Evolutionary conservation across 2,888 invertebrate species (phyloP).

Genomic region (Melanostoma scalare): DNA sequence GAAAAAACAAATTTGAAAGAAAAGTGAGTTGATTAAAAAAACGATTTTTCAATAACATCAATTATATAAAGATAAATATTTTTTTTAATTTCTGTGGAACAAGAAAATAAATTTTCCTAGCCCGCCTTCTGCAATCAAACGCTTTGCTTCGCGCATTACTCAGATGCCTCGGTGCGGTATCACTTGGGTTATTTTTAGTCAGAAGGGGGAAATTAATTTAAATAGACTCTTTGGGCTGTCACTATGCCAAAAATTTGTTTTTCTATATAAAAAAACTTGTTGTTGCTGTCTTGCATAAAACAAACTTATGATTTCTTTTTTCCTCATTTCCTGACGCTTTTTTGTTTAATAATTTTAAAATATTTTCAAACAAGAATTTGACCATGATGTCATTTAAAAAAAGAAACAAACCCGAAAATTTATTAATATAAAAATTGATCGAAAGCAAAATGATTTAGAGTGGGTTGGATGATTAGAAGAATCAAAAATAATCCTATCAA

Average conservation of each 20-base stretch:
- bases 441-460: neutral
- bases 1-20: conserved; percentile 41
- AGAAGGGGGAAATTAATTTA: conserved; percentile 60
- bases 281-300: neutral
- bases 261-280: conserved; percentile 3
- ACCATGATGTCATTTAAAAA: conserved; percentile 57
- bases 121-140: conserved; percentile 48
- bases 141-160: conserved; percentile 61
- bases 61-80: conserved; percentile 58
- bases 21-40: conserved; percentile 58
- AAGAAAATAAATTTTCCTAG: conserved; percentile 5
- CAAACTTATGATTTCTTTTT: conserved; percentile 17
- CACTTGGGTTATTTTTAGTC: conserved; percentile 66
- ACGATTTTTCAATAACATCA: conserved; percentile 32
- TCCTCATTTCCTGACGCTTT: conserved; percentile 21
- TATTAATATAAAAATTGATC: neutral
- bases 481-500: too few species aligned
- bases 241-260: conserved; percentile 60
- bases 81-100: neutral
- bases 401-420: conserved; percentile 9
- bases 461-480: too few species aligned
- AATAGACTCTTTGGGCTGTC: conserved; percentile 59
- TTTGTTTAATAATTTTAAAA: conserved; percentile 40
- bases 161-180: conserved; percentile 65
- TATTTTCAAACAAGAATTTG: conserved; percentile 54